A percentile compares a stretch with the other conserved stretches of the same genome.
phyloP scores from a whole-genome alignment of 1,140 invertebrate genomes.

The Aradophagus sp. region DNA sequence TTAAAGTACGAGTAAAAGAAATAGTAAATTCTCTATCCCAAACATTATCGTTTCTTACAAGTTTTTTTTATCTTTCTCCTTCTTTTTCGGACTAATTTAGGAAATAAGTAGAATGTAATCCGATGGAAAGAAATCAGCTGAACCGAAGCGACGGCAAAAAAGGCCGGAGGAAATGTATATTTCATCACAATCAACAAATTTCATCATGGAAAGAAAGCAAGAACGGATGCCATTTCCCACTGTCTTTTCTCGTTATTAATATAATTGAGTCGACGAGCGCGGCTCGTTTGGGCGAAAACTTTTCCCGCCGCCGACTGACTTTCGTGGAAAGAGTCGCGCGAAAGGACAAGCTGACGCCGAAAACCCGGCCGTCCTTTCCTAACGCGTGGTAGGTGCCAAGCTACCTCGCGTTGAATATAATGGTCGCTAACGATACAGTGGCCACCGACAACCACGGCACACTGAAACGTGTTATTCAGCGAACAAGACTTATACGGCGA shows the following conservation, averaged over 20 bases:
- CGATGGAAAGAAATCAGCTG: constrained; percentile 32
- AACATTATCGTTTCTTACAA: too few relatives aligned
- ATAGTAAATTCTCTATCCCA: too few relatives aligned
- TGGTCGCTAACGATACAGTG: too few relatives aligned
- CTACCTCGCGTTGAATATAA: too few relatives aligned
- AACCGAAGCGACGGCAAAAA: constrained; percentile 21
- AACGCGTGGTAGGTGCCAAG: constrained; percentile 26
- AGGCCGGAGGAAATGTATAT: constrained; percentile 27
- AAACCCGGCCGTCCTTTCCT: constrained; percentile 23
- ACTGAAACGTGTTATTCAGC: constrained; percentile 18
- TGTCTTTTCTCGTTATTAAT: constrained; percentile 57
- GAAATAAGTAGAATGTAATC: constrained; percentile 16
- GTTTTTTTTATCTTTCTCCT: too few relatives aligned
- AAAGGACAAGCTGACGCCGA: constrained; percentile 41
- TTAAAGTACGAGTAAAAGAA: too few relatives aligned
- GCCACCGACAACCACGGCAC: too few relatives aligned
- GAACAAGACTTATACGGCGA: constrained; percentile 46
- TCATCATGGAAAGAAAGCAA: constrained; percentile 45
- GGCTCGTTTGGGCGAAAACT: constrained; percentile 37
- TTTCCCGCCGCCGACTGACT: constrained; percentile 45
- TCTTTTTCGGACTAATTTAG: not conserved
- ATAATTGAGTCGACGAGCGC: constrained; percentile 44
- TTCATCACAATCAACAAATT: constrained; percentile 50
- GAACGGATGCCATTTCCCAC: constrained; percentile 43
- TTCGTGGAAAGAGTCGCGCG: constrained; percentile 40